These are phyloP conservation scores for Eucriotettix oculatus DNA, from an alignment of 2,888 invertebrate species.

Conservation along the genomic window DNA sequence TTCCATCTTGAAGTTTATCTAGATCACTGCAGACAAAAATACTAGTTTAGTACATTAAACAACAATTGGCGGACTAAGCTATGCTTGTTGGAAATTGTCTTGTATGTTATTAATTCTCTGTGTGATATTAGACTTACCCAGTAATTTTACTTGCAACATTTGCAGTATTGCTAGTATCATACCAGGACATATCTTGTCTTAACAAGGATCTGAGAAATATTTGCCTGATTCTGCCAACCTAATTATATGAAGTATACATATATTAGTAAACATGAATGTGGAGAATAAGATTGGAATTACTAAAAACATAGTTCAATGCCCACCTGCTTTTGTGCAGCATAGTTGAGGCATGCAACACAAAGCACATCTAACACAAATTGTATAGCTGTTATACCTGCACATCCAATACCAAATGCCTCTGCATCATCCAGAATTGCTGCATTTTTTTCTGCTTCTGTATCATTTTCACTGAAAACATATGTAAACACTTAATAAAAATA, in stretches of 20 bases:
- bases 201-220: slow-evolving; percentile 25
- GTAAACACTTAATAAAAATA: not conserved
- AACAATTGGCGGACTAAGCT: not conserved
- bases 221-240: slow-evolving; percentile 24
- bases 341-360: slow-evolving; percentile 5
- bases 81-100: not conserved
- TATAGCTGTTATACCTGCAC: not conserved
- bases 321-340: slow-evolving; percentile 23
- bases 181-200: slow-evolving; percentile 28
- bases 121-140: slow-evolving; percentile 19
- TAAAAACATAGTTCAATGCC: slow-evolving; percentile 3
- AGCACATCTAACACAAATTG: slow-evolving; percentile 6
- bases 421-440: slow-evolving; percentile 7
- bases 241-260: not conserved
- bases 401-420: slow-evolving; percentile 6
- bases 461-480: not conserved
- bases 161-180: slow-evolving; percentile 25
- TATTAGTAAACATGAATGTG: not conserved
- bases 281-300: not conserved
- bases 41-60: not conserved
- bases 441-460: slow-evolving; percentile 4
- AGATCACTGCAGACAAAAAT: slow-evolving; percentile 16
- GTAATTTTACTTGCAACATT: slow-evolving; percentile 25
- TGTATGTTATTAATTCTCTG: not conserved
- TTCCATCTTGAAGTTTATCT: slow-evolving; percentile 26